Base-by-base conservation (phyloP, 2,888 invertebrate species). In the Himalopsyche anomala region DNA sequence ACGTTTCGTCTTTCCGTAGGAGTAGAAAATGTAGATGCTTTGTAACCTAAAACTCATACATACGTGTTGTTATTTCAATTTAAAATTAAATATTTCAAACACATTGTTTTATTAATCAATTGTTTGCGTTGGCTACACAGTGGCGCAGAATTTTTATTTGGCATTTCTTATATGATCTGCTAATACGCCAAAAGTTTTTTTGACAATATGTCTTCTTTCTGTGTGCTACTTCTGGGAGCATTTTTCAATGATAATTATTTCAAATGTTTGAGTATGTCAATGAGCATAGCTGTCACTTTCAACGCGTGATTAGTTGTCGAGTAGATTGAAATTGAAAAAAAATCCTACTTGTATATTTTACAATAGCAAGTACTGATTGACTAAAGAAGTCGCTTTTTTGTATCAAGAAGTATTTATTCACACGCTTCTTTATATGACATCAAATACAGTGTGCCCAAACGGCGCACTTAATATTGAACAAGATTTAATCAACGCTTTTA, bases 401-500 rank as follows among this genome's bases (percentile, higher is more conserved):
- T 62, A 4, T 62, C 62, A 62, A 62, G 0, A 62, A 19, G 62
- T 62, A 62, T 62, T 62, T 19, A 62, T 62, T 62, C 62, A 62
- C 62, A 62, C 62, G 62, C 62, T 62, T 62, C 62, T 62, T 62
- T 28, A 62, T 62, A 15, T 28, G 28, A 62, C 62, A 62, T 62
- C 62, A 28, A 62, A 28, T 62, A 62, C 62, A 62, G 62, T 62
- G 11, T 62, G 62, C 11, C 8, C 62, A 62, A 19, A 62, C 9
- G 8, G 19, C 51, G 15, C 15, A 51, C 45, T 9, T 51, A 15
- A 51, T 51, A 15, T 4, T 15, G 15, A 51, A 51, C 51, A 15
- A 51, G 51, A 51, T 51, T 51, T 51, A 51, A 51, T 51, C 51
- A 51, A 3, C 15, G 51, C 45, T 51, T 15, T 15, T 12, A 51